Base-by-base conservation (phyloP, 2,797 vertebrate species). In the Mastacembelus armatus region DNA sequence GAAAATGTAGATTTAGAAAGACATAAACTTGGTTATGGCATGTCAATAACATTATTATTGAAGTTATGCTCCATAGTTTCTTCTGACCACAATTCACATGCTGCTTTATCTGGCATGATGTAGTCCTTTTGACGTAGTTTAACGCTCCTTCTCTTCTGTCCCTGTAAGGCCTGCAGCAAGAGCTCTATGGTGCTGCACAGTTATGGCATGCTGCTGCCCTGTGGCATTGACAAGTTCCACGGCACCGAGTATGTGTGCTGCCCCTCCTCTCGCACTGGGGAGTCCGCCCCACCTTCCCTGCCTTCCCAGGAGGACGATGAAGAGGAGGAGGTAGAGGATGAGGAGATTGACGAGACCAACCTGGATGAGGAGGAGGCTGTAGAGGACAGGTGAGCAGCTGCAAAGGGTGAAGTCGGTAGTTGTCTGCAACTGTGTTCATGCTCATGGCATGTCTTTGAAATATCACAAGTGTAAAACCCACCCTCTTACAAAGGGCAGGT, bases 171-270 rank as follows among this genome's bases (percentile, higher is more conserved):
- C 21, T 99, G 97, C 40, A 82, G 92, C 79, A 94, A 95, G 18
- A 93, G 93, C 71, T 92, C 94, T 48, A 96, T 95, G 94, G 89
- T 93, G 75, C 92, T 99, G 56, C 95, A 98, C 88, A 96, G 95
- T 88, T 99, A 98, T 0, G 97, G 97, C 52, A 99, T 99, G 96
- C 92, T 99, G 82, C 92, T 98, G 69, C 98, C 98, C 50, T 99
- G 98, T 0, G 97, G 95, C 15, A 94, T 97, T 0, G 95, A 98
- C 90, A 93, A 95, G 91, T 99, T 99, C 93, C 94, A 94, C 0
- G 98, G 97, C 62, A 97, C 96, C 0, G 97, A 99, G 49, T 99
- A 98, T 0, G 98, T 99, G 0, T 99, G 98, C 89, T 99, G 98
- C 86, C 97, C 97, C 4, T 55, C 95, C 15, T 81, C 93, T 5